Percentiles rank a stretch among this genome's conserved stretches.
Conservation (phyloP, 2,888 invertebrate genomes). For the Trichogramma evanescens region DNA sequence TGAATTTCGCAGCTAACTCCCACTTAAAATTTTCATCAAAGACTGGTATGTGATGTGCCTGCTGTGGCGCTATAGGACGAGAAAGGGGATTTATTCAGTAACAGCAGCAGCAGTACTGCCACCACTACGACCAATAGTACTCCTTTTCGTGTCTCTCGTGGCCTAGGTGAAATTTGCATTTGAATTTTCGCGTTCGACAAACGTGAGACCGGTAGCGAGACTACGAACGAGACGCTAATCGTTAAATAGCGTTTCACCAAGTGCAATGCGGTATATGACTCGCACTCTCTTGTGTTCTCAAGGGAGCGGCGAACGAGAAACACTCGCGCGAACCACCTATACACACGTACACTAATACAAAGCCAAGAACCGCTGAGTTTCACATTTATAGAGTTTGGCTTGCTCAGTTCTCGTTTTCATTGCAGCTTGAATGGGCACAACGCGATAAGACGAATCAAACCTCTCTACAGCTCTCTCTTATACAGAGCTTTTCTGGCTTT, state of each 20-base stretch:
- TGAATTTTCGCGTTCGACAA: conserved; percentile 29
- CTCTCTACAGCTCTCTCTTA: no score
- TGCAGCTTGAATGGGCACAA: not conserved
- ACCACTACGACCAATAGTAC: not conserved
- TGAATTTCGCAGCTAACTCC: no score
- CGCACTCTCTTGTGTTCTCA: not conserved
- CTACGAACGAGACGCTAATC: conserved; percentile 26
- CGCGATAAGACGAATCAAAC: no score
- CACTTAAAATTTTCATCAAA: no score
- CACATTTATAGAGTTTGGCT: conserved; percentile 13
- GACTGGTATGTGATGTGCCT: no score
- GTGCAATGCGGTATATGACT: conserved; percentile 10
- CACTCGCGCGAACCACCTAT: conserved; percentile 1
- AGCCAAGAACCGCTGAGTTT: conserved; percentile 11
- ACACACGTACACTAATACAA: no score
- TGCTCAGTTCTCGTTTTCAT: conserved; percentile 4
- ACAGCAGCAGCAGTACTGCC: no score
- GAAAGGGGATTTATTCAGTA: no score
- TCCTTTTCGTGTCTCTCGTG: conserved; percentile 25
- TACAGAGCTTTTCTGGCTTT: no score
- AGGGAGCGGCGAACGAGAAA: not conserved
- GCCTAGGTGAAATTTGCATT: conserved; percentile 29
- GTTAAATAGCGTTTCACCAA: conserved; percentile 33
- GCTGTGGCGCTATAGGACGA: no score
- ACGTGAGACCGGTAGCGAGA: conserved; percentile 9